Percentiles rank a stretch among this genome's conserved stretches.
These are phyloP conservation scores for Eolophus roseicapilla DNA, from an alignment of 2,113 vertebrate species.

Conservation along the genomic window DNA sequence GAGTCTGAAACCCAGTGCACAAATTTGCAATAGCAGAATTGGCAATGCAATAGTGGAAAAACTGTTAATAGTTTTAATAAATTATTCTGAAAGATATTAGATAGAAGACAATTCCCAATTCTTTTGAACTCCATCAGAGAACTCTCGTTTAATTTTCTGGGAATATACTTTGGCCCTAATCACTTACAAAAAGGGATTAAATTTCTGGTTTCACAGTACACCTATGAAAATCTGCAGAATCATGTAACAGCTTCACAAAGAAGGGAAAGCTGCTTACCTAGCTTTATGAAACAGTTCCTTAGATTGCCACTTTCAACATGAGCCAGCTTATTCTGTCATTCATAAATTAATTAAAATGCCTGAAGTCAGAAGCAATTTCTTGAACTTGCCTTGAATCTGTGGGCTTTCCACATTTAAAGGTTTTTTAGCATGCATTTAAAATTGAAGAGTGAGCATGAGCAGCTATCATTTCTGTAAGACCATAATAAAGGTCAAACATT, in stretches of 20 bases:
- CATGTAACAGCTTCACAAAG: background rate
- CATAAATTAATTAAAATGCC: slow-evolving; percentile 49
- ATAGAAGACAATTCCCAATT: slow-evolving; percentile 51
- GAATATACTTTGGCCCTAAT: slow-evolving; percentile 9
- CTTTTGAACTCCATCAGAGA: slow-evolving; percentile 26
- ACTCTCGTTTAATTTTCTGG: slow-evolving; percentile 51
- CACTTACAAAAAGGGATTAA: slow-evolving; percentile 44
- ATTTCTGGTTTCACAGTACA: slow-evolving; percentile 16
- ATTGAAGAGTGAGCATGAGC: slow-evolving; percentile 4
- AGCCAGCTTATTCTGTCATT: background rate
- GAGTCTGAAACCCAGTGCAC: background rate
- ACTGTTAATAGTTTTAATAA: slow-evolving; percentile 35
- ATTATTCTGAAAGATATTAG: slow-evolving; percentile 44
- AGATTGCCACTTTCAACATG: background rate
- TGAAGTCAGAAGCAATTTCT: slow-evolving; percentile 47
- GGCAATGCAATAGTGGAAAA: background rate
- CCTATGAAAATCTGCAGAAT: background rate
- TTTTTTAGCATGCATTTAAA: slow-evolving; percentile 24
- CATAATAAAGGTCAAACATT: slow-evolving; percentile 64
- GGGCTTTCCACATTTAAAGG: background rate
- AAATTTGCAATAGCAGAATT: background rate
- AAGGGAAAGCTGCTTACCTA: background rate
- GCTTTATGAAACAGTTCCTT: background rate
- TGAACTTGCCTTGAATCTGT: slow-evolving; percentile 30
- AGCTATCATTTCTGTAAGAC: slow-evolving; percentile 45